Evolutionary conservation across 2,797 vertebrate species (phyloP).

Genomic region (Siniperca undulata): DNA sequence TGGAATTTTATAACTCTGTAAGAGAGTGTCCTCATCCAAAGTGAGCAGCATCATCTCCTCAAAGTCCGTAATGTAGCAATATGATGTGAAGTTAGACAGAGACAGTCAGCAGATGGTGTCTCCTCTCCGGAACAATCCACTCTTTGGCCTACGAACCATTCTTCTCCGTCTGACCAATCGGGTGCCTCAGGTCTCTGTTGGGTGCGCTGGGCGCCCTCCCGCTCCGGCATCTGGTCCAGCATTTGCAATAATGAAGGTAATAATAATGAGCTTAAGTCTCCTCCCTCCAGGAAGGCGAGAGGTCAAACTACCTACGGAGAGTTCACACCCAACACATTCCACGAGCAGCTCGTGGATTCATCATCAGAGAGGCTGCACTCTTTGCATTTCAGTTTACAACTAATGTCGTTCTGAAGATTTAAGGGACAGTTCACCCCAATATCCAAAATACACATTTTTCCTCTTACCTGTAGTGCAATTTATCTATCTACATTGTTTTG

Average conservation of each 20-base stretch:
- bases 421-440: too few species aligned
- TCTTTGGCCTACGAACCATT: conserved; percentile 79
- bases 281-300: conserved; percentile 69
- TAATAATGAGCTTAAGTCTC: conserved; percentile 80
- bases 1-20: neutral
- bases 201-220: conserved; percentile 70
- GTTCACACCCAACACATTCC: conserved; percentile 69
- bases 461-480: too few species aligned
- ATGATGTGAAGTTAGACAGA: conserved; percentile 58
- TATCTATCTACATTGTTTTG: too few species aligned
- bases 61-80: conserved; percentile 43
- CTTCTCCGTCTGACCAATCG: conserved; percentile 77
- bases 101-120: conserved; percentile 81
- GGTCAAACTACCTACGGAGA: conserved; percentile 77
- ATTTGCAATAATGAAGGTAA: conserved; percentile 76
- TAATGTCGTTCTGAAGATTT: neutral
- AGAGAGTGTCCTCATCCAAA: conserved; percentile 13
- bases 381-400: neutral
- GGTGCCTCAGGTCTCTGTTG: conserved; percentile 66
- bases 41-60: conserved; percentile 17
- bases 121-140: conserved; percentile 74
- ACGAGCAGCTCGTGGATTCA: conserved; percentile 40
- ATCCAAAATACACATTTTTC: too few species aligned
- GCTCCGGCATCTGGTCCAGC: conserved; percentile 82
- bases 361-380: conserved; percentile 28